Base-by-base conservation (phyloP, 2,113 vertebrate genomes). In the Scytalopus superciliaris region DNA sequence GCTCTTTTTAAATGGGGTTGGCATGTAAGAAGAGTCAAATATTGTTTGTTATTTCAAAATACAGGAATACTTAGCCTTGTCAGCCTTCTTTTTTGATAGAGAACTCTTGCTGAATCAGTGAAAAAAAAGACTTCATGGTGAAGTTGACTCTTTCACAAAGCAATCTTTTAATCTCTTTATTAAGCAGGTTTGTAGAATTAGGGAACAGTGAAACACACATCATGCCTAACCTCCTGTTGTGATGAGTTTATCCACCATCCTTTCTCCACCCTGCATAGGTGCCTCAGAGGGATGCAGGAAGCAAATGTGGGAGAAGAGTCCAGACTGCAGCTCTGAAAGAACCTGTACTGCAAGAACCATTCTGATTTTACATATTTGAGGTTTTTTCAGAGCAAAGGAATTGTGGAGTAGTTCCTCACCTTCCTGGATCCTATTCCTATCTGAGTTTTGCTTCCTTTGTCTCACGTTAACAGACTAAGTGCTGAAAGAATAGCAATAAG, bases 241-340 rank as follows among this genome's bases (percentile, higher is more conserved):
- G 3, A 56, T 45, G 37, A 79, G n/a, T 13, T 90, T 70, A 39
- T 49, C 57, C 50, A 45, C 33, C 16, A 11, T 12, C 28, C 37
- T 77, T 66, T 42, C 25, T 40, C 55, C 0, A 0, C 23, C 23
- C 14, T 22, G 14, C 1, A 0, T 1, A 3, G 7, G 7, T 66
- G 31, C 70, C 42, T 85, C 6, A 1, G 28, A 39, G 23, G 14
- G 25, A 3, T 40, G 14, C 31, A 70, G 52, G 66, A 56, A 84
- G 17, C 14, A 87, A 66, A 28, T 0, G 0, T 0, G 0, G 25
- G 3, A 45, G 35, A 42, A 69, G 17, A 81, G 12, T 22, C 17
- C 33, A 55, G 35, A 64, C 3, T 9, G 5, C 33, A 40, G 21
- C 22, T 69, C 53, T 62, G n/a, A 67, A 66, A 67, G 27, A 39